phyloP scores from a whole-genome alignment of 30 jellyfish, hydroid and myxozoan species.

The Sanderia malayensis region DNA sequence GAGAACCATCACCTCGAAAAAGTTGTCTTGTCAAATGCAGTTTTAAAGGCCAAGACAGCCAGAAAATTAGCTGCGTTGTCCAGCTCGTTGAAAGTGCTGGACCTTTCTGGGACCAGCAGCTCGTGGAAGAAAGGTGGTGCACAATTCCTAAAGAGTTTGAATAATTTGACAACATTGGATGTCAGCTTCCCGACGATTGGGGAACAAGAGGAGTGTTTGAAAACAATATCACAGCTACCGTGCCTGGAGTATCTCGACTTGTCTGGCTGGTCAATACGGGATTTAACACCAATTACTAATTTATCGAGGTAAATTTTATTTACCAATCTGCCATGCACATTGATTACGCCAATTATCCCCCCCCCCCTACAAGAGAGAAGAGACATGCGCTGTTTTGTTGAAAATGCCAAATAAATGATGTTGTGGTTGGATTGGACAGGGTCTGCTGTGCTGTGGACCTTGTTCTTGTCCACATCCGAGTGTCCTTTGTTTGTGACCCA shows the following conservation, averaged over 20 bases:
- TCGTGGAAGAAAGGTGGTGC: conserved; percentile 15
- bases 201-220: conserved; percentile 21
- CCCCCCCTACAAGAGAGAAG: neutral
- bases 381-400: neutral
- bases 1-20: conserved; percentile 44
- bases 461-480: too few relatives aligned
- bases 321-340: neutral
- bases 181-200: conserved; percentile 1
- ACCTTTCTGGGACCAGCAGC: conserved; percentile 54
- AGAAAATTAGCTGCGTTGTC: conserved; percentile 20
- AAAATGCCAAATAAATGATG: neutral
- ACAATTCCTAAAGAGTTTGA: neutral
- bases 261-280: conserved; percentile 26
- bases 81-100: conserved; percentile 24
- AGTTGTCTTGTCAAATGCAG: conserved; percentile 31
- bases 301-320: conserved; percentile 5
- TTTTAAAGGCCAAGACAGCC: conserved; percentile 18
- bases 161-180: conserved; percentile 22
- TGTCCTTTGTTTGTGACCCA: too few relatives aligned
- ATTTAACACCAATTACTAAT: neutral
- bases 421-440: neutral
- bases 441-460: too few relatives aligned
- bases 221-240: conserved; percentile 23
- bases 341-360: neutral
- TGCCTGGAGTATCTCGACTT: conserved; percentile 58